Evolutionary conservation across 2,113 vertebrate species (phyloP).

Genomic region (Crotalus helleri): DNA sequence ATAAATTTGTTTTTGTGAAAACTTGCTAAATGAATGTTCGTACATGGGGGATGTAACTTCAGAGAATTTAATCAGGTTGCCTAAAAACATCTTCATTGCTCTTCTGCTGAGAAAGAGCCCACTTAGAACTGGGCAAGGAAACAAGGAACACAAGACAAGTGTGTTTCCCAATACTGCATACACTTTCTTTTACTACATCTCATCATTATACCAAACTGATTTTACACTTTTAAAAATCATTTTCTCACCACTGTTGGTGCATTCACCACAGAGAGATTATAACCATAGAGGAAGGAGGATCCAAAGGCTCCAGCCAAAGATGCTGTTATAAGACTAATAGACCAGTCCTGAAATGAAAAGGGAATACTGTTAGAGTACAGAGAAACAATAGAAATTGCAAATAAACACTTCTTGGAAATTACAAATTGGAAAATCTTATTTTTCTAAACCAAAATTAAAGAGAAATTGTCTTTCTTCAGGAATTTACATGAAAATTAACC

Average conservation of each 20-base stretch:
- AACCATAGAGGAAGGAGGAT: constrained; percentile 89
- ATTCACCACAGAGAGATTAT: constrained; percentile 89
- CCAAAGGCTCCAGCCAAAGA: constrained; percentile 29
- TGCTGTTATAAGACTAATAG: too few relatives aligned
- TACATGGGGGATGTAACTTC: not conserved
- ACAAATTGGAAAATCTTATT: too few relatives aligned
- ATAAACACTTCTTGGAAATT: too few relatives aligned
- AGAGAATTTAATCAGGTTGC: not conserved
- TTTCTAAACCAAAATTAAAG: too few relatives aligned
- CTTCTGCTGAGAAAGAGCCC: not conserved
- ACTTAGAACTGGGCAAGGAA: not conserved
- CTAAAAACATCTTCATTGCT: not conserved
- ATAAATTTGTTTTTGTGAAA: too few relatives aligned
- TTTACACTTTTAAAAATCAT: fast-evolving
- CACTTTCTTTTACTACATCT: not conserved
- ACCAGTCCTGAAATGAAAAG: too few relatives aligned
- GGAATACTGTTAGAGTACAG: too few relatives aligned
- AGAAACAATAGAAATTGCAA: too few relatives aligned
- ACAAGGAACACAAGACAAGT: not conserved
- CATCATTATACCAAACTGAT: not conserved
- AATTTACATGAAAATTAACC: too few relatives aligned
- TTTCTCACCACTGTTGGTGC: constrained; percentile 82
- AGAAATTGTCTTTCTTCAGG: too few relatives aligned
- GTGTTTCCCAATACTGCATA: not conserved
- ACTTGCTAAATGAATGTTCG: too few relatives aligned